A percentile compares a stretch with the other conserved stretches of the same genome.
These are phyloP conservation scores for Harmothoe impar DNA, from an alignment of 2,888 invertebrate species.

Conservation along the genomic window DNA sequence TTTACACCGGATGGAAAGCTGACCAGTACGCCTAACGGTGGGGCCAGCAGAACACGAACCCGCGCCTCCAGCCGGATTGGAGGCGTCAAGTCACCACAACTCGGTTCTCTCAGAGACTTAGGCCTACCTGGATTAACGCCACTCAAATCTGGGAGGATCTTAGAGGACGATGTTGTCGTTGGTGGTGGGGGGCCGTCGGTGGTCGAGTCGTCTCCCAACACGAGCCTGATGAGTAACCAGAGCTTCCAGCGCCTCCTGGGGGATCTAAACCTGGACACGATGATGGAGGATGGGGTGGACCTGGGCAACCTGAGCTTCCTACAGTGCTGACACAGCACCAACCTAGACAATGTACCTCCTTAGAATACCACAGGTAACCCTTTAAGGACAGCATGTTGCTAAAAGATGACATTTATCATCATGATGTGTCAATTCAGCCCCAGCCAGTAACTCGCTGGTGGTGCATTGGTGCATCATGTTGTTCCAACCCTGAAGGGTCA, in stretches of 20 bases:
- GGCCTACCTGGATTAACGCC: conserved; percentile 65
- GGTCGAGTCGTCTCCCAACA: background rate
- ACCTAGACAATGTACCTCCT: background rate
- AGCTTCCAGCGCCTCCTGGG: conserved; percentile 61
- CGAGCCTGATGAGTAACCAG: conserved; percentile 54
- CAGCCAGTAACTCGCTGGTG: no score
- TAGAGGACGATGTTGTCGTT: background rate
- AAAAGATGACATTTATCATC: no score
- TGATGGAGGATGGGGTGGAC: conserved; percentile 56
- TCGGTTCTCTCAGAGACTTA: conserved; percentile 59
- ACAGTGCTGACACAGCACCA: conserved; percentile 14
- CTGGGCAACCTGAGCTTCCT: conserved; percentile 44
- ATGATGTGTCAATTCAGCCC: no score
- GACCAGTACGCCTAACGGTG: conserved; percentile 64
- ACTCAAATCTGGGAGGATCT: background rate
- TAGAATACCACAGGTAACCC: no score
- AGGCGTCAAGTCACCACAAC: conserved; percentile 29
- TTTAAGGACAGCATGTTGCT: no score
- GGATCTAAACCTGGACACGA: conserved; percentile 61
- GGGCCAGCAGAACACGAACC: background rate
- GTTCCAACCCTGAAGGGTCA: no score
- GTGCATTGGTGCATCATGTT: no score
- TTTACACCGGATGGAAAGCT: conserved; percentile 74
- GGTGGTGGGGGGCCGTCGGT: background rate
- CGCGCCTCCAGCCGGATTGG: background rate